Percentiles rank a stretch among this genome's conserved stretches.
phyloP scores from a whole-genome alignment of 2,797 vertebrate genomes.

The Hozukius guyotensis region DNA sequence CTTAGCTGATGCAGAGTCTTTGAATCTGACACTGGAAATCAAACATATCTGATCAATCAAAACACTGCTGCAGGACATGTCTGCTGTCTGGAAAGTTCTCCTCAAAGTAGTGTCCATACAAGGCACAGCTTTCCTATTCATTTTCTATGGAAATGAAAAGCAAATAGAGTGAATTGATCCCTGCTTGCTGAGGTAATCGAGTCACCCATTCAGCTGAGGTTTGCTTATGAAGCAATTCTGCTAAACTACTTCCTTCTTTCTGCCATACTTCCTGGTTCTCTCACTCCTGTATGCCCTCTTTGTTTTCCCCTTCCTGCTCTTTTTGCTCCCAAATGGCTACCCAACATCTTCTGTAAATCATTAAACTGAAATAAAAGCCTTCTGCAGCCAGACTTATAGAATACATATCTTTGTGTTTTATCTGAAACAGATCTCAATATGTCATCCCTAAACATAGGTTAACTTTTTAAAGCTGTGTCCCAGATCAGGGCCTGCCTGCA shows the following conservation, averaged over 20 bases:
- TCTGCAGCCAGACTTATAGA: conserved; percentile 17
- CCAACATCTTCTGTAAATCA: conserved; percentile 47
- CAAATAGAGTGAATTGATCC: conserved; percentile 44
- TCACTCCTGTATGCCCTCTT: background rate
- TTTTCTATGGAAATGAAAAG: conserved; percentile 31
- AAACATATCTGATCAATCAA: conserved; percentile 31
- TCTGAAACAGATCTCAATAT: conserved; percentile 14
- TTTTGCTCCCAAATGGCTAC: conserved; percentile 44
- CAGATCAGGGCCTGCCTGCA: background rate
- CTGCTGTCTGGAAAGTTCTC: conserved; percentile 20
- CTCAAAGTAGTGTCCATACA: background rate
- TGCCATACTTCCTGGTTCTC: background rate
- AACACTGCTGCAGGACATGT: conserved; percentile 22
- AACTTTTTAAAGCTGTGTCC: background rate
- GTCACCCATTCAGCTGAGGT: conserved; percentile 29
- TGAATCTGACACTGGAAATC: conserved; percentile 32
- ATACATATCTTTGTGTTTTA: conserved; percentile 15
- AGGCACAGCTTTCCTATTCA: conserved; percentile 31
- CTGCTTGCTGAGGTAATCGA: conserved; percentile 31
- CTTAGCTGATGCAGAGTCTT: conserved; percentile 21
- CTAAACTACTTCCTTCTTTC: conserved; percentile 22
- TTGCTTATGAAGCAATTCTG: conserved; percentile 35
- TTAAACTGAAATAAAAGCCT: conserved; percentile 59
- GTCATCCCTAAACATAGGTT: background rate
- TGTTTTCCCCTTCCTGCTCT: background rate